These are phyloP conservation scores for Dorcus parallelipipedus DNA, from an alignment of 2,888 invertebrate genomes.

Conservation along the genomic window DNA sequence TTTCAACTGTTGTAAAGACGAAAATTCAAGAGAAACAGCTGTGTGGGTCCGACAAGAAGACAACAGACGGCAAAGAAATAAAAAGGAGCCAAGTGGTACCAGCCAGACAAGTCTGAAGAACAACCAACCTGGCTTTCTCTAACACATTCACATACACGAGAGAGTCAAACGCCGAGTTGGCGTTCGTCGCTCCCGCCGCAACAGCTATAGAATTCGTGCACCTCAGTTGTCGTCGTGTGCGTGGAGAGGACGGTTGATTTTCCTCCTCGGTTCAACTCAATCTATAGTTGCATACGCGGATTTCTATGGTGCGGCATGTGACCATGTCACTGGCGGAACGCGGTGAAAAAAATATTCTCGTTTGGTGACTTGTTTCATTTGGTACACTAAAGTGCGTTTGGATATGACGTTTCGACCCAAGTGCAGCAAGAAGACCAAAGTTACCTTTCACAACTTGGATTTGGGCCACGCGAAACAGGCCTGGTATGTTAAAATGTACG, in stretches of 20 bases:
- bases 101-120: neutral
- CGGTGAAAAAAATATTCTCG: neutral
- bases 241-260: neutral
- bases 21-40: too few species aligned
- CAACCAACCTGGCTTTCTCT: neutral
- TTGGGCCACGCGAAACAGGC: constrained; percentile 36
- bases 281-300: neutral
- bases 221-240: constrained; percentile 4
- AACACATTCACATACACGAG: neutral
- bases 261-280: neutral
- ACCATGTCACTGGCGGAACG: neutral
- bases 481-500: constrained; percentile 44
- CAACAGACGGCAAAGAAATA: neutral
- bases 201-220: neutral
- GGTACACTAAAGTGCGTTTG: neutral
- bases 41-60: too few species aligned
- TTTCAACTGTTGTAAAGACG: too few species aligned
- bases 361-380: neutral
- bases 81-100: neutral
- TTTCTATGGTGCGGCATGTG: too few species aligned
- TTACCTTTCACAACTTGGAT: constrained; percentile 34
- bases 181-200: neutral
- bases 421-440: constrained; percentile 30
- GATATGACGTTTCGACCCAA: constrained; percentile 38
- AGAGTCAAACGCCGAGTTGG: constrained; percentile 1